phyloP scores from a whole-genome alignment of 2,888 invertebrate species.

The Dryocosmus kuriphilus region DNA sequence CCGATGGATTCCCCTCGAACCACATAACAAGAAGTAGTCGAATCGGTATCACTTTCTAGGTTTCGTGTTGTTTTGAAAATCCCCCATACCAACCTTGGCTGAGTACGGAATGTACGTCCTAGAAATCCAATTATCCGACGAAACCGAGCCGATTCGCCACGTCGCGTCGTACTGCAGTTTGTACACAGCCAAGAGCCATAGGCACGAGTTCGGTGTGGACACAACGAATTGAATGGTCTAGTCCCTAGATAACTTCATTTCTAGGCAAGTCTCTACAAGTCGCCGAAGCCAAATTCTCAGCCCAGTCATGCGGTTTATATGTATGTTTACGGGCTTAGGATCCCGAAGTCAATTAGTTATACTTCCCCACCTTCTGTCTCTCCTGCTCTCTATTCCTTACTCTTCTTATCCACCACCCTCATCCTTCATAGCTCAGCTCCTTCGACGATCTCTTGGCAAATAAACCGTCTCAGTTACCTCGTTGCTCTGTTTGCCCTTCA shows the following conservation, averaged over 20 bases:
- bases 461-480: conserved; percentile 10
- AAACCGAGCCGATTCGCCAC: conserved; percentile 53
- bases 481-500: conserved; percentile 4
- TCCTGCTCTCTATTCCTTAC: background rate
- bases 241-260: conserved; percentile 39
- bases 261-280: background rate
- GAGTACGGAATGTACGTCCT: conserved; percentile 48
- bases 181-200: conserved; percentile 44
- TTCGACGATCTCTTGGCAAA: conserved; percentile 1
- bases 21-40: background rate
- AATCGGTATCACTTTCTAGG: conserved; percentile 1
- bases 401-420: background rate
- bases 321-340: conserved; percentile 43
- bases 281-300: conserved; percentile 41
- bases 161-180: conserved; percentile 50
- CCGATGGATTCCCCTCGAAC: background rate
- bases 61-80: conserved; percentile 17
- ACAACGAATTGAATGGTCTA: conserved; percentile 51
- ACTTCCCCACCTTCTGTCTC: background rate
- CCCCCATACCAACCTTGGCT: conserved; percentile 10
- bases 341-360: conserved; percentile 30
- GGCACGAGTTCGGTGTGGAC: conserved; percentile 50
- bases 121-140: conserved; percentile 54
- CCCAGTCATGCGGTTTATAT: conserved; percentile 43
- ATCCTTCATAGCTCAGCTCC: conserved; percentile 5